Evolutionary conservation across 2,113 vertebrate genomes (phyloP).

Genomic region (Muntiacus reevesi): DNA sequence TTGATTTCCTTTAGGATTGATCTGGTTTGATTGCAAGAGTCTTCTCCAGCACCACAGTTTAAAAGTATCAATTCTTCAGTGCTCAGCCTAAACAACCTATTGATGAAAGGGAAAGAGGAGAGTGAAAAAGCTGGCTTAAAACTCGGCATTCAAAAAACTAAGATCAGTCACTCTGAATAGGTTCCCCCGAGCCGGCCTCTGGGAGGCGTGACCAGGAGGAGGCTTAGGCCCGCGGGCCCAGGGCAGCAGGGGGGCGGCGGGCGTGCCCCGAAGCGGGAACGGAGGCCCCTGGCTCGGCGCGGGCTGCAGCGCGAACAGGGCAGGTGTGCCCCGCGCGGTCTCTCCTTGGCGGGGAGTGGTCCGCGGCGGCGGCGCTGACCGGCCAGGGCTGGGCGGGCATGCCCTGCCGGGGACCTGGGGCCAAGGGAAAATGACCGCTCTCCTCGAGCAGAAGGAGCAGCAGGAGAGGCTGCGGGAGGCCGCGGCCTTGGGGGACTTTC

Average conservation of each 20-base stretch:
- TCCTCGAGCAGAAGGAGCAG: conserved; percentile 88
- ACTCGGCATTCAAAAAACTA: neutral
- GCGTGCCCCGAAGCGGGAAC: neutral
- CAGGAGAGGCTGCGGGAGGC: conserved; percentile 96
- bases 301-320: conserved; percentile 22
- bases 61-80: neutral
- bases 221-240: conserved; percentile 39
- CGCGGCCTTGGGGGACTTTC: conserved; percentile 93
- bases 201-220: conserved; percentile 27
- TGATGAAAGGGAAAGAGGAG: neutral
- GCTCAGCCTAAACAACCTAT: neutral
- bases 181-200: conserved; percentile 79
- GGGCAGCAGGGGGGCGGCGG: neutral
- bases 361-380: conserved; percentile 41
- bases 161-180: conserved; percentile 77
- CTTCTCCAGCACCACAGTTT: neutral
- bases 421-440: conserved; percentile 83
- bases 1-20: neutral
- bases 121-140: neutral
- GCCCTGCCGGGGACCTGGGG: conserved; percentile 70
- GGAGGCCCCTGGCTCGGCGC: neutral
- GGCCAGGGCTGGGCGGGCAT: neutral
- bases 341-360: conserved; percentile 50
- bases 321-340: neutral
- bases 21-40: neutral